Evolutionary conservation across 2,888 invertebrate species (phyloP).

Genomic region (Netelia melanura): DNA sequence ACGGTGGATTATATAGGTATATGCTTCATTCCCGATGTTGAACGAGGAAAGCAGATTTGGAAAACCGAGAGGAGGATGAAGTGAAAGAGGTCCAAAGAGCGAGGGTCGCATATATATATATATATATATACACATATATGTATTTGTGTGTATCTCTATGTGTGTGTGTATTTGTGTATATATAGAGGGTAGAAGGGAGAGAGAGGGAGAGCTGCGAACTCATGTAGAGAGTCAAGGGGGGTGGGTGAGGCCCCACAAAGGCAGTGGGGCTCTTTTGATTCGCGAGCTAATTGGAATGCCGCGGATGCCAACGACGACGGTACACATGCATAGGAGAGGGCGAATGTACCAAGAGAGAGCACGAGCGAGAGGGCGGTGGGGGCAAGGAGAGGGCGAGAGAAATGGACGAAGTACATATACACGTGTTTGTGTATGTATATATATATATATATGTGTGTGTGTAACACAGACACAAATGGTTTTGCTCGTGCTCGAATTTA

Average conservation of each 20-base stretch:
- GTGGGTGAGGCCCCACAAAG: constrained; percentile 83
- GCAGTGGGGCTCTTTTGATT: constrained; percentile 84
- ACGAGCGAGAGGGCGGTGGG: constrained; percentile 26
- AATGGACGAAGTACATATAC: constrained; percentile 65
- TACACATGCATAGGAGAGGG: constrained; percentile 69
- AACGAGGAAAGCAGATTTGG: constrained; percentile 38
- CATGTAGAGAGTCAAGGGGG: constrained; percentile 54
- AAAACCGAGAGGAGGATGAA: constrained; percentile 49
- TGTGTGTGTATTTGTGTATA: background rate
- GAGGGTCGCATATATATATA: background rate
- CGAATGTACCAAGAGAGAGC: constrained; percentile 62
- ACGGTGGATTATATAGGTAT: background rate
- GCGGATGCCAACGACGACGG: constrained; percentile 83
- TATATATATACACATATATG: background rate
- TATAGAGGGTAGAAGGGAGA: constrained; percentile 54
- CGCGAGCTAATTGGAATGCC: constrained; percentile 85
- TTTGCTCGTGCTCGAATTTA: constrained; percentile 71
- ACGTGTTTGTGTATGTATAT: background rate
- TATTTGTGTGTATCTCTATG: background rate
- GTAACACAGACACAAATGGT: constrained; percentile 35
- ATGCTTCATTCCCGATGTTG: constrained; percentile 5
- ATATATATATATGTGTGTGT: background rate
- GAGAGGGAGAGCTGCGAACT: constrained; percentile 53
- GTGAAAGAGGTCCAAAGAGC: constrained; percentile 40
- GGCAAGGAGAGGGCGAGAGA: constrained; percentile 32